Conservation (phyloP, 2,797 vertebrate species). For the Lacerta bilineata region DNA sequence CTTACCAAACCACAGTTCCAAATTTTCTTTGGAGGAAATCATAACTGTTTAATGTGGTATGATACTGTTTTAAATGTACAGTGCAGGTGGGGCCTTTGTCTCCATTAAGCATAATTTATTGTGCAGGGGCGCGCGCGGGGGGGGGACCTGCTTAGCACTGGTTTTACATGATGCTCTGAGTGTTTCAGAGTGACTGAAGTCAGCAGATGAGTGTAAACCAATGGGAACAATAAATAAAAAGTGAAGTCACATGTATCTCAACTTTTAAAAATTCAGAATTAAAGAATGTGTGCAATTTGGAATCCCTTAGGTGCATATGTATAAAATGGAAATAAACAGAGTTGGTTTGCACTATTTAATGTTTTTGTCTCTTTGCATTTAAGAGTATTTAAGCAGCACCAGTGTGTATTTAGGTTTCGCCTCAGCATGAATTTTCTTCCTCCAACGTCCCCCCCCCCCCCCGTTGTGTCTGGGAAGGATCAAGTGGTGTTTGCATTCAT, state of each 20-base stretch:
- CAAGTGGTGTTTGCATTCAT: neutral
- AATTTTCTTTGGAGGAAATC: too few relatives aligned
- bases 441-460: neutral
- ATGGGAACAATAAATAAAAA: neutral
- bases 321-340: neutral
- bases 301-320: neutral
- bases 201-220: neutral
- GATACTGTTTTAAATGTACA: too few relatives aligned
- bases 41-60: too few relatives aligned
- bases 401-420: neutral
- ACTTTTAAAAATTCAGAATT: neutral
- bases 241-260: neutral
- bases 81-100: too few relatives aligned
- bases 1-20: too few relatives aligned
- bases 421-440: neutral
- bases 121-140: fast-evolving
- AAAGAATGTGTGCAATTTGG: neutral
- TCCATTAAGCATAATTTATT: neutral
- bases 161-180: neutral
- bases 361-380: neutral
- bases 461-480: neutral
- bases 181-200: constrained; percentile 4
- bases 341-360: neutral
- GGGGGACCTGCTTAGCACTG: neutral
- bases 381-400: constrained; percentile 10